Conservation (phyloP, 2,888 invertebrate species). For the Sarcophaga subvicina region DNA sequence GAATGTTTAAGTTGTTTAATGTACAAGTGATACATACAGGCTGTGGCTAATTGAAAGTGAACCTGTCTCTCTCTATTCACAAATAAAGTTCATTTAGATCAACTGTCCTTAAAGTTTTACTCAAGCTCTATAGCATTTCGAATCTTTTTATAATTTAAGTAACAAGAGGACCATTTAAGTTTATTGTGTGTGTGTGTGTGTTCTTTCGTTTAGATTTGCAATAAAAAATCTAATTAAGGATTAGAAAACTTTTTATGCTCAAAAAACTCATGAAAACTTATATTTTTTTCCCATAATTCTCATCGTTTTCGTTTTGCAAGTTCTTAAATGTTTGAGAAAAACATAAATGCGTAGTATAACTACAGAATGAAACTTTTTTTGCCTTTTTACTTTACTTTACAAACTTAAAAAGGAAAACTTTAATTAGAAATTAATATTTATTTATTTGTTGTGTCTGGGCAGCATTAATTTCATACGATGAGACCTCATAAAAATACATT, state of each 20-base stretch:
- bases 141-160: neutral
- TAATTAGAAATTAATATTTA: neutral
- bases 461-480: neutral
- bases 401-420: neutral
- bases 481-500: neutral
- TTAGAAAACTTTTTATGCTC: slow-evolving; percentile 10
- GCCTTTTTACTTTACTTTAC: neutral
- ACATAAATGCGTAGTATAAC: too few species aligned
- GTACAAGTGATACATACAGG: neutral
- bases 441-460: slow-evolving; percentile 1
- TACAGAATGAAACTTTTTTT: too few species aligned
- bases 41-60: neutral
- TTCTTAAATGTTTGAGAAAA: too few species aligned
- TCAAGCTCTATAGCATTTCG: too few species aligned
- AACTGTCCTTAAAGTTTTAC: too few species aligned
- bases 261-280: slow-evolving; percentile 15
- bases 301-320: neutral
- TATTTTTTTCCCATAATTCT: slow-evolving; percentile 1
- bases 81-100: too few species aligned
- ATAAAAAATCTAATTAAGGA: slow-evolving; percentile 29
- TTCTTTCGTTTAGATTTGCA: slow-evolving; percentile 2
- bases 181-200: neutral
- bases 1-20: neutral
- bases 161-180: slow-evolving; percentile 26
- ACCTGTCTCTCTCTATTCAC: too few species aligned